Conservation (phyloP, 2,113 vertebrate species). For the Pipra filicauda region DNA sequence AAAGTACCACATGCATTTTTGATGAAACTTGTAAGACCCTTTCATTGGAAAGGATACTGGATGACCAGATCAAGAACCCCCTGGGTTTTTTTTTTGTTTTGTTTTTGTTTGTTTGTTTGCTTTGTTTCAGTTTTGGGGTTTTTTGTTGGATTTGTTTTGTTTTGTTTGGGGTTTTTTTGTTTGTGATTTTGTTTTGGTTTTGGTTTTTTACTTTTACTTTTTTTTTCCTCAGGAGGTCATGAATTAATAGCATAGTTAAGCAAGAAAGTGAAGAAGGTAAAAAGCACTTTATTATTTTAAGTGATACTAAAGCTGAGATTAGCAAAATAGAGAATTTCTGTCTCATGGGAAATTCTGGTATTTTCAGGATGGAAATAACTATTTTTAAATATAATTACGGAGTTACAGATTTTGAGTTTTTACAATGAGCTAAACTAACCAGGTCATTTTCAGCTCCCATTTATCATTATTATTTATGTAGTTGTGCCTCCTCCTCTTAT, state of each 20-base stretch:
- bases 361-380: not conserved
- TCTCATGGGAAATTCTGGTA: not conserved
- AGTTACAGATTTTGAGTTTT: not conserved
- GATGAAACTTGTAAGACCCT: not conserved
- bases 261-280: not conserved
- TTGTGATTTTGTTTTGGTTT: not conserved
- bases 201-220: not conserved
- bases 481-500: not conserved
- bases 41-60: not conserved
- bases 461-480: not conserved
- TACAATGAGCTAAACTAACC: not conserved
- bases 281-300: not conserved
- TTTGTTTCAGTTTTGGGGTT: too few species aligned
- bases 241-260: not conserved
- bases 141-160: too few species aligned
- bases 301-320: not conserved
- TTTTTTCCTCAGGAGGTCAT: fast-evolving
- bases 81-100: too few species aligned
- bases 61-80: not conserved
- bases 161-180: too few species aligned
- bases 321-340: not conserved
- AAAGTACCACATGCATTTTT: not conserved
- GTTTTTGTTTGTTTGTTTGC: too few species aligned
- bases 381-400: not conserved
- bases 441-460: not conserved